Evolutionary conservation across 2,797 vertebrate species (phyloP).

Genomic region (Propithecus perrieri): DNA sequence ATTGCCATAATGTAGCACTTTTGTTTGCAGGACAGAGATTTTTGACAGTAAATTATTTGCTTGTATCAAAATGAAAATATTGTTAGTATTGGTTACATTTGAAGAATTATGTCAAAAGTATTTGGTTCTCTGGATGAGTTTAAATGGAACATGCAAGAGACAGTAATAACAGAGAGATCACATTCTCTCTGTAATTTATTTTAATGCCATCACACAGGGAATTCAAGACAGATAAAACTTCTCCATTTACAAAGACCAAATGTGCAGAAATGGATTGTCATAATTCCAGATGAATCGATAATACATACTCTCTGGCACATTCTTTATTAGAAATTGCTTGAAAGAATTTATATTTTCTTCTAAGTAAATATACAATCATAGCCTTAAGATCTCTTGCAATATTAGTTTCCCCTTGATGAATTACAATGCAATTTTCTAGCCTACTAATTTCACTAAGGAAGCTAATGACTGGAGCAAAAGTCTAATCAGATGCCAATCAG

Average conservation of each 20-base stretch:
- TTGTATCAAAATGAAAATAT: constrained; percentile 17
- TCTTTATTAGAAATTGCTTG: constrained; percentile 78
- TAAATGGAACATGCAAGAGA: constrained; percentile 29
- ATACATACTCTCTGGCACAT: constrained; percentile 60
- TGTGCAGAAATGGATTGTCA: constrained; percentile 70
- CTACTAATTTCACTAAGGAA: constrained; percentile 95
- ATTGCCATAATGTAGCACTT: neutral
- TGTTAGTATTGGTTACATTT: constrained; percentile 58
- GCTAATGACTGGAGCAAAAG: constrained; percentile 96
- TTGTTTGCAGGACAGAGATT: constrained; percentile 31
- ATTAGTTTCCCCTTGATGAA: constrained; percentile 87
- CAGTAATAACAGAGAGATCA: constrained; percentile 29
- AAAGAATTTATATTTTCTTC: constrained; percentile 80
- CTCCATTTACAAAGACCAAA: constrained; percentile 64
- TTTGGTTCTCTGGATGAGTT: constrained; percentile 38
- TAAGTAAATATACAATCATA: constrained; percentile 83
- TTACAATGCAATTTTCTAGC: constrained; percentile 95
- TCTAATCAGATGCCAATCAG: constrained; percentile 99
- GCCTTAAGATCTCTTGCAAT: constrained; percentile 82
- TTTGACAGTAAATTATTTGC: constrained; percentile 58
- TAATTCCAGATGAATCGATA: constrained; percentile 76
- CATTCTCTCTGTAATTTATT: constrained; percentile 49
- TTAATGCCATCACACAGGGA: constrained; percentile 51
- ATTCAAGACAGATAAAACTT: constrained; percentile 72
- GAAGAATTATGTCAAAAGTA: constrained; percentile 37